Conservation (phyloP, 2,888 invertebrate genomes). For the Ophonus ardosiacus region DNA sequence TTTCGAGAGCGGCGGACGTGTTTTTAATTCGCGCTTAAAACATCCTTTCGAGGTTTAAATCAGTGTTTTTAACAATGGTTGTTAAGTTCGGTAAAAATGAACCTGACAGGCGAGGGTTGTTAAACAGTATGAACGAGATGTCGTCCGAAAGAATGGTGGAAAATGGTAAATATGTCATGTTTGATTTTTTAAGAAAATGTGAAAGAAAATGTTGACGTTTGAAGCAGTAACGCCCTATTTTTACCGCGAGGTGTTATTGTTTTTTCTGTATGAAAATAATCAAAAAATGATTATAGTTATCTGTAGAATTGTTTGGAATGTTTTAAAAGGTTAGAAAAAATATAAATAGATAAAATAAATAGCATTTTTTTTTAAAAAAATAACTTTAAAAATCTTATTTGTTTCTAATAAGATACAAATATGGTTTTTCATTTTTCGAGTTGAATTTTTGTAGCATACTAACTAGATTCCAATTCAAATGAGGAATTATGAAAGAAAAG, state of each 20-base stretch:
- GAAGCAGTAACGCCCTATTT: constrained; percentile 25
- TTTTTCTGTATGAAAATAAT: not conserved
- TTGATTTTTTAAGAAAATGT: constrained; percentile 63
- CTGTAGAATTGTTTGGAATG: not conserved
- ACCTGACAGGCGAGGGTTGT: constrained; percentile 70
- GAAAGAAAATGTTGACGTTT: constrained; percentile 41
- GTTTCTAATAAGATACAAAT: not conserved
- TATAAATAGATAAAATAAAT: not conserved
- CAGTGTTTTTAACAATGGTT: constrained; percentile 46
- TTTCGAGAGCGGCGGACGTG: not conserved
- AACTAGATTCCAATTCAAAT: not conserved
- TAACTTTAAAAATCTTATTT: not conserved
- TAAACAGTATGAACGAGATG: constrained; percentile 71
- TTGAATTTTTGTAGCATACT: too few relatives aligned
- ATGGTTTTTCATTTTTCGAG: not conserved
- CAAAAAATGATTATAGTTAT: not conserved
- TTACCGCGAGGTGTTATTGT: not conserved
- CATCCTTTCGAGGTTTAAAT: constrained; percentile 17
- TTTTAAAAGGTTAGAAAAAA: not conserved
- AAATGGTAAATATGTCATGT: constrained; percentile 68
- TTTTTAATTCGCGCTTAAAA: not conserved
- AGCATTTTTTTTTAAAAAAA: not conserved
- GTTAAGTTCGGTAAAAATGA: constrained; percentile 70
- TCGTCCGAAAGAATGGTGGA: constrained; percentile 68
- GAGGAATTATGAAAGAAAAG: constrained; percentile 18